Evolutionary conservation across 2,797 vertebrate genomes (phyloP).

Genomic region (Aphelocoma californica): DNA sequence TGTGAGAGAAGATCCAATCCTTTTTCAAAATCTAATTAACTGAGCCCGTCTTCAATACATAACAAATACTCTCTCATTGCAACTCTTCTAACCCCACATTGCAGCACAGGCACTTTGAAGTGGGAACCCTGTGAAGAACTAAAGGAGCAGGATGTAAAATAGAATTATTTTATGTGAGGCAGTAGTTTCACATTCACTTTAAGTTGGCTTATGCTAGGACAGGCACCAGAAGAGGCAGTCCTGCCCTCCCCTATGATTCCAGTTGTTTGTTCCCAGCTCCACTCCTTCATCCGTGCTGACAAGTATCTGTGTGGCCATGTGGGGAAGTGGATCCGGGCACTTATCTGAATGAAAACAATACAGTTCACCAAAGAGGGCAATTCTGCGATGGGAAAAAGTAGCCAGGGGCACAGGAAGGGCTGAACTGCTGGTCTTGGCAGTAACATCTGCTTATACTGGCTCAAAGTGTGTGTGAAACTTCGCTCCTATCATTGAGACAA

Average conservation of each 20-base stretch:
- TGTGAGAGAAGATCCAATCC: not conserved
- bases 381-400: not conserved
- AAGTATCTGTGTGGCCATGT: not conserved
- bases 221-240: not conserved
- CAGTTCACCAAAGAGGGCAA: not conserved
- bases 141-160: not conserved
- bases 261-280: not conserved
- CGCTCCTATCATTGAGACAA: not conserved
- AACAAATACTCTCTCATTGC: not conserved
- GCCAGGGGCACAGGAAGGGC: not conserved
- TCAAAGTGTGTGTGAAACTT: not conserved
- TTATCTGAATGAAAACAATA: slow-evolving; percentile 14
- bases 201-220: not conserved
- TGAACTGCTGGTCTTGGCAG: not conserved
- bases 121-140: not conserved
- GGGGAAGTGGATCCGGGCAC: not conserved
- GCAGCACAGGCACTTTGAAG: not conserved
- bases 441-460: not conserved
- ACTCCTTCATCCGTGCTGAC: not conserved
- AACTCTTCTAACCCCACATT: not conserved
- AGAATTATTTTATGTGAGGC: not conserved
- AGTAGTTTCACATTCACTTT: not conserved
- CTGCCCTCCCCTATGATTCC: not conserved
- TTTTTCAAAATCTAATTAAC: not conserved
- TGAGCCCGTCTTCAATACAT: not conserved